These are phyloP conservation scores for Leuctra nigra DNA, from an alignment of 2,888 invertebrate species.

Conservation along the genomic window DNA sequence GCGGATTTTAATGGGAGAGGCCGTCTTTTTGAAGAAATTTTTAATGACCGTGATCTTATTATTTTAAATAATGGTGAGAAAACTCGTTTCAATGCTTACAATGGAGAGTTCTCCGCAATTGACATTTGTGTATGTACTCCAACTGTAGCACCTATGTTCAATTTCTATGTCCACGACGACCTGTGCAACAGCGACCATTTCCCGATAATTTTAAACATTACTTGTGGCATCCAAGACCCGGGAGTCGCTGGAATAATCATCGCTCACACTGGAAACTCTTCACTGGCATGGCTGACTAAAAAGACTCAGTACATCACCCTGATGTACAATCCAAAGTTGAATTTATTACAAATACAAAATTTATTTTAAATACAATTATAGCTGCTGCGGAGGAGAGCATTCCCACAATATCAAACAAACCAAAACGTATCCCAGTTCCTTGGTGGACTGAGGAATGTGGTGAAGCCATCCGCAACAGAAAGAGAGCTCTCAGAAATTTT, in stretches of 20 bases:
- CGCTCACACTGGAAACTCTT: not conserved
- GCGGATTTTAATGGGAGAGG: too few relatives aligned
- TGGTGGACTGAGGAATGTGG: too few relatives aligned
- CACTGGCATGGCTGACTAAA: not conserved
- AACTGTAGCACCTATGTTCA: not conserved
- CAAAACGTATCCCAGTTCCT: too few relatives aligned
- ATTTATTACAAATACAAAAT: too few relatives aligned
- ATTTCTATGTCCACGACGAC: not conserved
- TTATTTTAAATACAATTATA: not conserved
- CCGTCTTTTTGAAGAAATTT: not conserved
- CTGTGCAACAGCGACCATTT: too few relatives aligned
- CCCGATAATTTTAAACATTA: too few relatives aligned
- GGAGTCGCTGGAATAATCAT: not conserved
- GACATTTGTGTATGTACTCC: not conserved
- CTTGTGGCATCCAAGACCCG: too few relatives aligned
- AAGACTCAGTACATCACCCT: not conserved
- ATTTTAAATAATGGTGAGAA: too few relatives aligned
- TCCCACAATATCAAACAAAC: not conserved
- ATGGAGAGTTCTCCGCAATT: not conserved
- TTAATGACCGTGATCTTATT: too few relatives aligned
- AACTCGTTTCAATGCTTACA: not conserved
- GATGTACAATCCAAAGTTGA: not conserved
- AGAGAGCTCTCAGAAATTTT: too few relatives aligned
- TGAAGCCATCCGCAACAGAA: too few relatives aligned
- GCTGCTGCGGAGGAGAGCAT: not conserved